Base-by-base conservation (phyloP, 2,888 invertebrate species). In the Venusia cambrica region DNA sequence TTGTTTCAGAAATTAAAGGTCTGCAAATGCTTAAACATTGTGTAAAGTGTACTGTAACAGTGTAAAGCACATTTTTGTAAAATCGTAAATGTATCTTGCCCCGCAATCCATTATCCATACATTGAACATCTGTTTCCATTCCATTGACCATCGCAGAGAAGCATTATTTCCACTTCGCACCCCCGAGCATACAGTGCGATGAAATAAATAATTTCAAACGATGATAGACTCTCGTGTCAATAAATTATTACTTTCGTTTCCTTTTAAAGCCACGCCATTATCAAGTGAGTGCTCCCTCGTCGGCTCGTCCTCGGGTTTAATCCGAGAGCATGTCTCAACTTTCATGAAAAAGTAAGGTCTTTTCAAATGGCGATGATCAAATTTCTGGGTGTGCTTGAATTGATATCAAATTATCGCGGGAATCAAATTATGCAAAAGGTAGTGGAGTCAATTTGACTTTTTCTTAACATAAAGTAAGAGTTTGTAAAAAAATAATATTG, bases 191-290 rank as follows among this genome's bases (percentile, higher is more conserved):
- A 53, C 48, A 38, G 29, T 50, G 34, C 62, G 62, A 68, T 65
- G 67, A 63, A 70, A 75, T 68, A 71, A 75, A 73, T 66, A 73
- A 69, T 67, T 66, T 55, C 51, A 56, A 56, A 60, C 59, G 59
- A 60, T 66, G 62, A 70, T 69, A 68, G 58, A 67, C 71, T 66
- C 63, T 62, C 67, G 70, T 74, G 77, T 78, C 77, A 79, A 83
- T 80, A 80, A 79, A 74, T 76, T 76, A 78, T 81, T 78, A 77
- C 79, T 75, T 79, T 79, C 73, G 63, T 73, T 77, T 73, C 72
- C 73, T 72, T 73, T 71, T 66, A 75, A 78, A 77, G 68, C 65
- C 70, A 64, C 45, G 71, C 78, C 76, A 79, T 81, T 80, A 81
- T 71, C 65, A 67, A 57, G 66, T 47, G 74, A 76, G 78, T 73